phyloP scores from a whole-genome alignment of 2,888 invertebrate species.

The Perizoma flavofasciatum region DNA sequence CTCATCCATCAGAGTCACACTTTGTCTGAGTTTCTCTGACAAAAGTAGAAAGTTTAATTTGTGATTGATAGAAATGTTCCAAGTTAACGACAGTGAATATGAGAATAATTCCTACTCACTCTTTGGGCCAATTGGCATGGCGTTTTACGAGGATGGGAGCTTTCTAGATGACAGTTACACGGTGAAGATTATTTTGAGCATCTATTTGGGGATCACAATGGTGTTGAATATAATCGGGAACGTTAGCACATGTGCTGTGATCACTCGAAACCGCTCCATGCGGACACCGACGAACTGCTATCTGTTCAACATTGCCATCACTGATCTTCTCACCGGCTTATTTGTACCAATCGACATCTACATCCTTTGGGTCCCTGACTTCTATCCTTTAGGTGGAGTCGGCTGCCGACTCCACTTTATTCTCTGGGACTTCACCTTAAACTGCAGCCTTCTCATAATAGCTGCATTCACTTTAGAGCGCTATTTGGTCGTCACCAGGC shows the following conservation, averaged over 20 bases:
- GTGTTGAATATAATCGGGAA: slow-evolving; percentile 89
- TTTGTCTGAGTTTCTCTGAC: slow-evolving; percentile 1
- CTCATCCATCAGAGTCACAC: slow-evolving; percentile 46
- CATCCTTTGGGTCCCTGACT: slow-evolving; percentile 89
- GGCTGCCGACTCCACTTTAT: slow-evolving; percentile 90
- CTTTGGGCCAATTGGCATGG: slow-evolving; percentile 65
- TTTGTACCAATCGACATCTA: slow-evolving; percentile 92
- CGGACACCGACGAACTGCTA: slow-evolving; percentile 93
- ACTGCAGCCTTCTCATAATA: slow-evolving; percentile 92
- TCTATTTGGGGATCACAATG: slow-evolving; percentile 86
- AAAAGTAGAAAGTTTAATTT: slow-evolving; percentile 10
- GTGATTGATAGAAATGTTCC: slow-evolving; percentile 25
- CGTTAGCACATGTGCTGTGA: slow-evolving; percentile 90
- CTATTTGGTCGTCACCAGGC: slow-evolving; percentile 93
- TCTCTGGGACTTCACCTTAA: slow-evolving; percentile 91
- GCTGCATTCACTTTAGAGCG: slow-evolving; percentile 94
- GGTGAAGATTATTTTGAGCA: slow-evolving; percentile 77
- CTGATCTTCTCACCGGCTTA: slow-evolving; percentile 88
- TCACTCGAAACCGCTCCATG: slow-evolving; percentile 89
- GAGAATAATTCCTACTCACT: slow-evolving; percentile 63
- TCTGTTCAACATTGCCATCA: slow-evolving; percentile 89
- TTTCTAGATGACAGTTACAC: slow-evolving; percentile 80
- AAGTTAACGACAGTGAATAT: slow-evolving; percentile 46
- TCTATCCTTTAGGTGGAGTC: slow-evolving; percentile 89
- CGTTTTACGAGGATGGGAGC: slow-evolving; percentile 57